Conservation (phyloP, 2,888 invertebrate species). For the Stomorhina lunata region DNA sequence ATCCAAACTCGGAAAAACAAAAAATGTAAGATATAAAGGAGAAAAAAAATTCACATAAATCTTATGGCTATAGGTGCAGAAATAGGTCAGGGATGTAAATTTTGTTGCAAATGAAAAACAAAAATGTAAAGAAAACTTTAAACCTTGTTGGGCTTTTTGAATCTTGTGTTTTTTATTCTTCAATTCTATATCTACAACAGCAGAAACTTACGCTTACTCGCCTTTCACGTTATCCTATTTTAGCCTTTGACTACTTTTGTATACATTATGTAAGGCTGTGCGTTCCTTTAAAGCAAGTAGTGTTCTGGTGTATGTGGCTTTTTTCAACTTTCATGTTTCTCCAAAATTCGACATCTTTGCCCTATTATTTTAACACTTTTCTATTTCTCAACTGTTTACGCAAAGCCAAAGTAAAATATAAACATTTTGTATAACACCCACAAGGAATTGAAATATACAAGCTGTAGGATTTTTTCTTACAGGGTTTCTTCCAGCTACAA, state of each 20-base stretch:
- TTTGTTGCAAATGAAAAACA: neutral
- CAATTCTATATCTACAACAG: neutral
- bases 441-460: slow-evolving; percentile 2
- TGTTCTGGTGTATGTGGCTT: slow-evolving; percentile 25
- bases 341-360: slow-evolving; percentile 28
- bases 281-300: neutral
- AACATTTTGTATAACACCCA: too few species aligned
- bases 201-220: slow-evolving; percentile 26
- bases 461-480: neutral
- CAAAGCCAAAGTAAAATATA: neutral
- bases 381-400: neutral
- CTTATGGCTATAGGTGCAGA: slow-evolving; percentile 35
- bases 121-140: slow-evolving; percentile 10
- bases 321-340: slow-evolving; percentile 11
- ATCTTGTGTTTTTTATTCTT: neutral
- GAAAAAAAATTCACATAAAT: too few species aligned
- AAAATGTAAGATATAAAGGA: too few species aligned
- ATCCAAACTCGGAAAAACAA: too few species aligned
- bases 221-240: slow-evolving; percentile 37
- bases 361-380: neutral
- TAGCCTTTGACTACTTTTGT: neutral
- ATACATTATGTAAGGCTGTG: neutral
- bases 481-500: too few species aligned
- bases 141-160: slow-evolving; percentile 5
- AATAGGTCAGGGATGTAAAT: slow-evolving; percentile 62